These are phyloP conservation scores for Polypedilum pembai DNA, from an alignment of 1,140 invertebrate species.

Conservation along the genomic window DNA sequence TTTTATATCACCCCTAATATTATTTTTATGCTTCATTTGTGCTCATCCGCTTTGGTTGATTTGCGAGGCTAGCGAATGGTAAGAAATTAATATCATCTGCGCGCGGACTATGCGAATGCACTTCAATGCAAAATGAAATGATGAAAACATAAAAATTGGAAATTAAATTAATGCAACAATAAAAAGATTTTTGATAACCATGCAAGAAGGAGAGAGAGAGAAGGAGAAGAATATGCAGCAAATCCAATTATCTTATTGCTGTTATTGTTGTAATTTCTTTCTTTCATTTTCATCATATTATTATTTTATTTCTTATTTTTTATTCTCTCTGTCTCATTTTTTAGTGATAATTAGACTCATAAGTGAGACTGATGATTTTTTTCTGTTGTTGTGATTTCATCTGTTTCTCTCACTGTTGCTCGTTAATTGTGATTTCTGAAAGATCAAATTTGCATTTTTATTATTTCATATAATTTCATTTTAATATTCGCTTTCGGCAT, in stretches of 20 bases:
- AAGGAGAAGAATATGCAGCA: not conserved
- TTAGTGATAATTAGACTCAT: not conserved
- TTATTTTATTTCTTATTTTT: not conserved
- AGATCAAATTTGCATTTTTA: not conserved
- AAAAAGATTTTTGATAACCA: not conserved
- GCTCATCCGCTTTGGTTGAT: no score
- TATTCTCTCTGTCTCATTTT: not conserved
- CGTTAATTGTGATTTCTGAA: not conserved
- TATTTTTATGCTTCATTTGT: no score
- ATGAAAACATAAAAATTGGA: slow-evolving; percentile 3
- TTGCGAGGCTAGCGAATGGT: no score
- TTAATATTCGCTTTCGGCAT: slow-evolving; percentile 6
- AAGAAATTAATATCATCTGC: no score
- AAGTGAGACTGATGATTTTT: not conserved
- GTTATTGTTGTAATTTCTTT: slow-evolving; percentile 4
- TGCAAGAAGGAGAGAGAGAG: not conserved
- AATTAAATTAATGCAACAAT: slow-evolving; percentile 16
- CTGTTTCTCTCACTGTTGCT: no score
- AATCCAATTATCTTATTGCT: slow-evolving; percentile 18
- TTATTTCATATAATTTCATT: not conserved
- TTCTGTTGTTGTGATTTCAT: not conserved
- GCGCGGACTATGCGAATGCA: not conserved
- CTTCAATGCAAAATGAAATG: not conserved
- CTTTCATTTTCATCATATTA: not conserved
- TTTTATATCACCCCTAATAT: no score